phyloP scores from a whole-genome alignment of 2,797 vertebrate genomes.

The Rhinichthys osculus region DNA sequence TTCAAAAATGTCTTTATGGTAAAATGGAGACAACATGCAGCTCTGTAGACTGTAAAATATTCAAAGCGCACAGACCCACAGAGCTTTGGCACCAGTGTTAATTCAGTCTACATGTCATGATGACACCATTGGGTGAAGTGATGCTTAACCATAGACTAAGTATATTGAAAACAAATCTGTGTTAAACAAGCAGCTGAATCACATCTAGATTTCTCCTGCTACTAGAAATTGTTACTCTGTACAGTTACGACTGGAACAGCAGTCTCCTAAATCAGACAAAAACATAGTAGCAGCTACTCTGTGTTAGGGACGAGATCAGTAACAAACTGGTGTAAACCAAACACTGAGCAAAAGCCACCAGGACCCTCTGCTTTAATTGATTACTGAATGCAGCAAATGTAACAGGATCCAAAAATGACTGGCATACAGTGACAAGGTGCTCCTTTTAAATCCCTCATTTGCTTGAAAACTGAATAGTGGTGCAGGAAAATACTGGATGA shows the following conservation, averaged over 20 bases:
- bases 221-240: slow-evolving; percentile 43
- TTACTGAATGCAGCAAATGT: slow-evolving; percentile 47
- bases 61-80: slow-evolving; percentile 52
- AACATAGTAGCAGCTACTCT: slow-evolving; percentile 73
- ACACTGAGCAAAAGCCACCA: slow-evolving; percentile 51
- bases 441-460: slow-evolving; percentile 52
- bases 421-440: slow-evolving; percentile 73
- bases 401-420: slow-evolving; percentile 58
- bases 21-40: slow-evolving; percentile 44
- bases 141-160: no score
- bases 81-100: slow-evolving; percentile 55
- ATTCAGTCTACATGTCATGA: slow-evolving; percentile 55
- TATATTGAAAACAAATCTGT: slow-evolving; percentile 10
- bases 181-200: slow-evolving; percentile 44
- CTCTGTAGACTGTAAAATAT: slow-evolving; percentile 56
- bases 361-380: slow-evolving; percentile 48
- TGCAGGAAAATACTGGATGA: slow-evolving; percentile 44
- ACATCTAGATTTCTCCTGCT: slow-evolving; percentile 32
- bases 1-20: slow-evolving; percentile 4
- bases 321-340: slow-evolving; percentile 45
- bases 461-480: slow-evolving; percentile 40
- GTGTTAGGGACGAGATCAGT: slow-evolving; percentile 59
- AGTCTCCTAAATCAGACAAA: slow-evolving; percentile 71
- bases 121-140: background rate
- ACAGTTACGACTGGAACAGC: slow-evolving; percentile 52